These are phyloP conservation scores for Brachyptera putata DNA, from an alignment of 2,888 invertebrate species.

Conservation along the genomic window DNA sequence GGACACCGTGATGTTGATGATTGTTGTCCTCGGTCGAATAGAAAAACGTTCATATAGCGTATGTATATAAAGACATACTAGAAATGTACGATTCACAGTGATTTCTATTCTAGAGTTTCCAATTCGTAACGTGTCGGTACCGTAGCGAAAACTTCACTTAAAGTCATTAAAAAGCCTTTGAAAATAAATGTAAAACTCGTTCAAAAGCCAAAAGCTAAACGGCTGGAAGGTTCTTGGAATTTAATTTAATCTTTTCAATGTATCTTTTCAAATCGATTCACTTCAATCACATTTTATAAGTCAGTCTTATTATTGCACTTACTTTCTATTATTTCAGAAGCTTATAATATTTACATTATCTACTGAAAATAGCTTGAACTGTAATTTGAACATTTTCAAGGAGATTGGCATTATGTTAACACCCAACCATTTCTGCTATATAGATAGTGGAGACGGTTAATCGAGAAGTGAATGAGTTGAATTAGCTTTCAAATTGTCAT, in stretches of 20 bases:
- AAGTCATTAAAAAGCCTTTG: conserved; percentile 10
- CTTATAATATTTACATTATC: no score
- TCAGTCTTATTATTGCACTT: no score
- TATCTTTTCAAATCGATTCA: background rate
- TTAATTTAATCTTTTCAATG: background rate
- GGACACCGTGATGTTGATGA: background rate
- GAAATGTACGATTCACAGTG: background rate
- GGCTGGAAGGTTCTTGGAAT: background rate
- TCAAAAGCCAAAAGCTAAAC: background rate
- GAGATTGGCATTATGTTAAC: no score
- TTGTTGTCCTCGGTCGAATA: conserved; percentile 7
- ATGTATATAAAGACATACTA: conserved; percentile 12
- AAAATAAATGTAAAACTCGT: background rate
- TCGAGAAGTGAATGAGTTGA: no score
- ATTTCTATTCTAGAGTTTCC: conserved; percentile 5
- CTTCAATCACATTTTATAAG: no score
- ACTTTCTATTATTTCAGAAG: no score
- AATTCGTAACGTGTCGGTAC: conserved; percentile 1
- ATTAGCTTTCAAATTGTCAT: no score
- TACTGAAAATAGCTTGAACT: no score
- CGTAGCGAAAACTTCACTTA: conserved; percentile 19
- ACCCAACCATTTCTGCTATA: no score
- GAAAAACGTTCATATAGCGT: background rate
- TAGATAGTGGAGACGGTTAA: no score
- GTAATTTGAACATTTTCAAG: no score